These are phyloP conservation scores for Herminia tarsipennalis DNA, from an alignment of 2,888 invertebrate genomes.

Conservation along the genomic window DNA sequence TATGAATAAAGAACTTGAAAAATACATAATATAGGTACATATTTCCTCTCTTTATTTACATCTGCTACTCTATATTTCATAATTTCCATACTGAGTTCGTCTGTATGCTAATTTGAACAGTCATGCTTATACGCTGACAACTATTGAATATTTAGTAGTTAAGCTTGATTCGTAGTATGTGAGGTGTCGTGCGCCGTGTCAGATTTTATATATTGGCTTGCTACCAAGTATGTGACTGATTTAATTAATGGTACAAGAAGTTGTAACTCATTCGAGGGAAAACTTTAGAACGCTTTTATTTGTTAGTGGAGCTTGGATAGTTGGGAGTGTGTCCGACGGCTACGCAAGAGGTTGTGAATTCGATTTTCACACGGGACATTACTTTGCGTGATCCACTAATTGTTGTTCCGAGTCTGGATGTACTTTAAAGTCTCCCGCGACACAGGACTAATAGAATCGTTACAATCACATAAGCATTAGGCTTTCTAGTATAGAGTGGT, in stretches of 20 bases:
- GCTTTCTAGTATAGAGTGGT: no score
- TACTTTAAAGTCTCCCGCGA: no score
- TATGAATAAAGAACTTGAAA: neutral
- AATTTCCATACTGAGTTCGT: neutral
- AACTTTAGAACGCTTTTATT: no score
- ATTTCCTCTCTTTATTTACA: neutral
- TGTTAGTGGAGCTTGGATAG: no score
- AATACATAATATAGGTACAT: neutral
- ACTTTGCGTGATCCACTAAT: no score
- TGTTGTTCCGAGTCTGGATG: no score
- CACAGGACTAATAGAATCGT: no score
- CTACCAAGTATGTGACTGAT: constrained; percentile 6
- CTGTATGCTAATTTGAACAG: constrained; percentile 8
- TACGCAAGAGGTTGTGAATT: no score
- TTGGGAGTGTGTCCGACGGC: no score
- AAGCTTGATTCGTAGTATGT: constrained; percentile 7
- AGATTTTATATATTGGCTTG: constrained; percentile 11
- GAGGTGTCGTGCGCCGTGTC: constrained; percentile 4
- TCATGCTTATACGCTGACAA: constrained; percentile 1
- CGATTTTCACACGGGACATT: no score
- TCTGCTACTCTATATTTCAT: neutral
- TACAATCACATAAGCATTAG: no score
- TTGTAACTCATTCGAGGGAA: no score
- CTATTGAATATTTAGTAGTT: constrained; percentile 11
- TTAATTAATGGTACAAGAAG: constrained; percentile 2